Percentiles rank a stretch among this genome's conserved stretches.
Evolutionary conservation across 2,113 vertebrate genomes (phyloP).

Genomic region (Edolisoma coerulescens): DNA sequence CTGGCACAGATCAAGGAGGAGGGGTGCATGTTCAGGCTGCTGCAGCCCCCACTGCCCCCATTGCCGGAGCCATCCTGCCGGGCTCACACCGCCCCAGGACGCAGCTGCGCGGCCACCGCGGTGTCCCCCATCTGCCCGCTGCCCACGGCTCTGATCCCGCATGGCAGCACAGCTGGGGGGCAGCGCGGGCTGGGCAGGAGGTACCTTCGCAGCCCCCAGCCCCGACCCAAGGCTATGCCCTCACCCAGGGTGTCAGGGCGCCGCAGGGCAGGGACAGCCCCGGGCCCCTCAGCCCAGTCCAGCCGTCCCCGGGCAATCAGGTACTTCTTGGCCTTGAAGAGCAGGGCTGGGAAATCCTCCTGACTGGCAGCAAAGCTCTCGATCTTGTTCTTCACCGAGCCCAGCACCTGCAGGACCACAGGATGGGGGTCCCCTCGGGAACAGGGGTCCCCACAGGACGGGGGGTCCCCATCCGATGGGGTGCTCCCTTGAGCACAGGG

Average conservation of each 20-base stretch:
- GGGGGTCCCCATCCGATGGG: neutral
- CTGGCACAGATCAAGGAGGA: neutral
- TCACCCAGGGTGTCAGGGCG: slow-evolving; percentile 79
- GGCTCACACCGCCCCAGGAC: fast-evolving
- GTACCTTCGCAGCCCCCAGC: slow-evolving; percentile 79
- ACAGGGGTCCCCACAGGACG: neutral
- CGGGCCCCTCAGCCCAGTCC: slow-evolving; percentile 69
- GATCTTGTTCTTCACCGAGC: slow-evolving; percentile 94
- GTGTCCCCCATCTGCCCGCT: fast-evolving
- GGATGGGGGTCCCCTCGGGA: neutral
- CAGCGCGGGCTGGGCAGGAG: neutral
- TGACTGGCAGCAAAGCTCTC: slow-evolving; percentile 88
- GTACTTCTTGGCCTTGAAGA: slow-evolving; percentile 92
- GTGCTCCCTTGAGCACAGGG: neutral
- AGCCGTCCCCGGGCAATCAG: slow-evolving; percentile 87
- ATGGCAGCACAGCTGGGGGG: fast-evolving
- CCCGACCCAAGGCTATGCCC: fast-evolving
- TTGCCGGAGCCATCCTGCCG: fast-evolving
- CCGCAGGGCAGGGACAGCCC: neutral
- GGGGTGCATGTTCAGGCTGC: neutral
- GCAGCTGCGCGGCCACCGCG: fast-evolving
- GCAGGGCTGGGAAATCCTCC: slow-evolving; percentile 89
- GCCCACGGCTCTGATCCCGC: neutral
- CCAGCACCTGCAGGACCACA: slow-evolving; percentile 80
- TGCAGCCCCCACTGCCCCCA: neutral